A percentile compares a stretch with the other conserved stretches of the same genome.
phyloP scores from a whole-genome alignment of 1,140 invertebrate species.

The Nixonia krombeini region DNA sequence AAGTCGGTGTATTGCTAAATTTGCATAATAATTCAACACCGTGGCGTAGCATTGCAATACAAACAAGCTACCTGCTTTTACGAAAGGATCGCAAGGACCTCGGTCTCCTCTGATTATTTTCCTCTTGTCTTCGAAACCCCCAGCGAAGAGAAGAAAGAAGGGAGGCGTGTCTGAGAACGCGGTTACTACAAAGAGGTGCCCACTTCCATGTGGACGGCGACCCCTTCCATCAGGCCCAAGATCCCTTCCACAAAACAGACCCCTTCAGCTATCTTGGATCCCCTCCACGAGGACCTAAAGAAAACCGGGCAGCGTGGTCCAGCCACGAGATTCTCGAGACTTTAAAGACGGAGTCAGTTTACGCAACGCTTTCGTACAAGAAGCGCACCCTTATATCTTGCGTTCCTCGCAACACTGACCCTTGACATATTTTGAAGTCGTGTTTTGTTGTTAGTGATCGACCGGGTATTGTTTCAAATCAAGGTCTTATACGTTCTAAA shows the following conservation, averaged over 20 bases:
- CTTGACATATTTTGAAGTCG: no score
- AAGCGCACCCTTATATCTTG: slow-evolving; percentile 44
- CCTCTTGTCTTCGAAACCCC: slow-evolving; percentile 45
- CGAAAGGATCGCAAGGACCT: slow-evolving; percentile 19
- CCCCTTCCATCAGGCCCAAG: slow-evolving; percentile 52
- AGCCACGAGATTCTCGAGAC: slow-evolving; percentile 63
- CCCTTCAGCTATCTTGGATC: slow-evolving; percentile 36
- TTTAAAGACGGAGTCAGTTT: slow-evolving; percentile 63
- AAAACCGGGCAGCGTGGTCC: slow-evolving; percentile 69
- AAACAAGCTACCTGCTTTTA: slow-evolving; percentile 38
- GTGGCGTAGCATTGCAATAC: slow-evolving; percentile 20
- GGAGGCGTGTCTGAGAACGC: slow-evolving; percentile 65
- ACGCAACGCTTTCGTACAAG: slow-evolving; percentile 63
- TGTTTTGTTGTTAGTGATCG: no score
- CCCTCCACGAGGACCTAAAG: slow-evolving; percentile 57
- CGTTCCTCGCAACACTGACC: neutral
- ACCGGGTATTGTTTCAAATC: no score
- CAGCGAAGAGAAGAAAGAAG: slow-evolving; percentile 58
- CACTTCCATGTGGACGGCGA: slow-evolving; percentile 55
- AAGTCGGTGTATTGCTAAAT: slow-evolving; percentile 18
- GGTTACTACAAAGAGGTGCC: slow-evolving; percentile 66
- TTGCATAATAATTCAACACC: slow-evolving; percentile 23
- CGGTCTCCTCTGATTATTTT: slow-evolving; percentile 30
- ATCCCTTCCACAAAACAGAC: slow-evolving; percentile 54
- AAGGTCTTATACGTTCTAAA: no score